phyloP scores from a whole-genome alignment of 2,113 vertebrate genomes.

The Melozone crissalis region DNA sequence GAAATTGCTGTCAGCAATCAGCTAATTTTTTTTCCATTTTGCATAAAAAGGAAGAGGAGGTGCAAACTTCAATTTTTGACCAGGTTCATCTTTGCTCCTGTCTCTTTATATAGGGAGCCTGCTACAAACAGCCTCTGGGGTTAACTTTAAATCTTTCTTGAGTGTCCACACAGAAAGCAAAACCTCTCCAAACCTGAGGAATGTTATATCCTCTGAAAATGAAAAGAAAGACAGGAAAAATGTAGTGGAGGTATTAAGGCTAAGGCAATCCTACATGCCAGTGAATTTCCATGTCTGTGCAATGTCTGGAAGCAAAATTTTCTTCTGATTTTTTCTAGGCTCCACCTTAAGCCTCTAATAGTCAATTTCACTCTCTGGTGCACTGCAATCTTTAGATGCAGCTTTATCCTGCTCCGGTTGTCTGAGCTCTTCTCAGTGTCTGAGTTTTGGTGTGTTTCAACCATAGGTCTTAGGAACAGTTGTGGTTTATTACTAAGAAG shows the following conservation, averaged over 20 bases:
- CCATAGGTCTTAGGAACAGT: not conserved
- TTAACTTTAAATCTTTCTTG: not conserved
- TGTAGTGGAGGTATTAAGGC: not conserved
- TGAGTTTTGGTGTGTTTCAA: not conserved
- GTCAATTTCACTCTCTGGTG: not conserved
- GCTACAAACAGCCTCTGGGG: not conserved
- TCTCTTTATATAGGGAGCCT: not conserved
- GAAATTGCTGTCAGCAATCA: not conserved
- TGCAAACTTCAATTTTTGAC: not conserved
- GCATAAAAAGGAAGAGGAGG: not conserved
- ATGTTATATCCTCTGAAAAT: not conserved
- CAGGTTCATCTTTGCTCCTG: not conserved
- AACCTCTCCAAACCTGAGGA: not conserved
- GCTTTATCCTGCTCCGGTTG: not conserved
- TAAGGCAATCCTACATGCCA: not conserved
- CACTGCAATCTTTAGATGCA: not conserved
- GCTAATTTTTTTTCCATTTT: not conserved
- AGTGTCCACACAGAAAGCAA: not conserved
- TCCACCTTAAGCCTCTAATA: not conserved
- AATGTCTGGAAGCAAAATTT: not conserved
- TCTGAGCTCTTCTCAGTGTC: rapidly evolving
- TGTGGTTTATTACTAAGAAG: not conserved
- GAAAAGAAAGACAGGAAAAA: not conserved
- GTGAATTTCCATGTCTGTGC: not conserved
- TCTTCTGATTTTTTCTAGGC: not conserved